Conservation (phyloP, 1,140 invertebrate genomes). For the Sogatella furcifera region DNA sequence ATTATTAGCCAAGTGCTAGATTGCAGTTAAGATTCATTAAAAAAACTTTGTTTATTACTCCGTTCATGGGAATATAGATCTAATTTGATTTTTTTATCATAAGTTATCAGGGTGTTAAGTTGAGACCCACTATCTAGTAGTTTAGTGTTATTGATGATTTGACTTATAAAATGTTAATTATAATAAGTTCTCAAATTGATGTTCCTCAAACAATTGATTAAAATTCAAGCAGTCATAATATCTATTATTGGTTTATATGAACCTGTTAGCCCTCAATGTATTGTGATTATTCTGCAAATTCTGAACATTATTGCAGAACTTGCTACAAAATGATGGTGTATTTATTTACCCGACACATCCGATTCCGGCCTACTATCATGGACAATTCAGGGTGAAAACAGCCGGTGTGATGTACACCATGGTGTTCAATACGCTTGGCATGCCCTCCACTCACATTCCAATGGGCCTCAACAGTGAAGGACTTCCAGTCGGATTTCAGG, state of each 20-base stretch:
- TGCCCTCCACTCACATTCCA: constrained; percentile 64
- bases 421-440: constrained; percentile 60
- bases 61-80: too few species aligned
- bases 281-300: background rate
- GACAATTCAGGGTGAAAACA: constrained; percentile 43
- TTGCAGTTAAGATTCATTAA: too few species aligned
- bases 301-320: constrained; percentile 30
- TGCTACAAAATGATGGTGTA: constrained; percentile 52
- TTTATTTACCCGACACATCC: constrained; percentile 65
- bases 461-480: constrained; percentile 49
- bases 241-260: background rate
- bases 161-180: too few species aligned
- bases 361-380: constrained; percentile 48
- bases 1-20: too few species aligned
- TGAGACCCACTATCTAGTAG: too few species aligned
- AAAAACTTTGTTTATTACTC: too few species aligned
- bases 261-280: background rate
- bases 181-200: too few species aligned
- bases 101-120: too few species aligned
- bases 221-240: too few species aligned
- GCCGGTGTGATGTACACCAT: constrained; percentile 55
- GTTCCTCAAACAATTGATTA: too few species aligned
- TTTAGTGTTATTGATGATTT: too few species aligned
- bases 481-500: constrained; percentile 64
- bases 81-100: too few species aligned